Evolutionary conservation across 2,888 invertebrate species (phyloP).

Genomic region (Aphodius granarius): DNA sequence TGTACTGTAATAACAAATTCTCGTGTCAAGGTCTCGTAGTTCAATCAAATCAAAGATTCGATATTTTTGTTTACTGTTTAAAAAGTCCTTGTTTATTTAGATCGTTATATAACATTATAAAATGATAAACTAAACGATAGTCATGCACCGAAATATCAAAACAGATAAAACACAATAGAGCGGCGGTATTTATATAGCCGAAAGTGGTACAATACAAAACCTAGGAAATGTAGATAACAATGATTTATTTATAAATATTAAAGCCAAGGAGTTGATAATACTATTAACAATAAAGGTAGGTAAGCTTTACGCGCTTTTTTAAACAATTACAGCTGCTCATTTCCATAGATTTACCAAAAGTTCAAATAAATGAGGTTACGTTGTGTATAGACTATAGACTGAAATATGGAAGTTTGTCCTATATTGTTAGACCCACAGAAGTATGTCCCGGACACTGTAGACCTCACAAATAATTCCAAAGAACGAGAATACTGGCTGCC

Average conservation of each 20-base stretch:
- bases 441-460: slow-evolving; percentile 91
- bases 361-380: slow-evolving; percentile 33
- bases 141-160: background rate
- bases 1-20: background rate
- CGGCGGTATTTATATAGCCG: background rate
- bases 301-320: background rate
- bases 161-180: background rate
- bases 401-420: slow-evolving; percentile 61
- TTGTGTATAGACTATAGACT: slow-evolving; percentile 12
- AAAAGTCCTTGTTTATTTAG: background rate
- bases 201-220: background rate
- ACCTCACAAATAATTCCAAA: slow-evolving; percentile 81
- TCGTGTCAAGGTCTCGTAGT: too few species aligned
- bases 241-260: slow-evolving; percentile 8
- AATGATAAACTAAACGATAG: background rate
- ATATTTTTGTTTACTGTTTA: background rate
- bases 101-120: background rate
- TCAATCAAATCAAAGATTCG: too few species aligned
- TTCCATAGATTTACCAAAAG: background rate
- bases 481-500: slow-evolving; percentile 91
- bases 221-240: slow-evolving; percentile 13
- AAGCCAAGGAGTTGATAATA: background rate
- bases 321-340: background rate
- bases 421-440: slow-evolving; percentile 74
- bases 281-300: background rate